These are phyloP conservation scores for Euwallacea fornicatus DNA, from an alignment of 1,140 invertebrate genomes.

Conservation along the genomic window DNA sequence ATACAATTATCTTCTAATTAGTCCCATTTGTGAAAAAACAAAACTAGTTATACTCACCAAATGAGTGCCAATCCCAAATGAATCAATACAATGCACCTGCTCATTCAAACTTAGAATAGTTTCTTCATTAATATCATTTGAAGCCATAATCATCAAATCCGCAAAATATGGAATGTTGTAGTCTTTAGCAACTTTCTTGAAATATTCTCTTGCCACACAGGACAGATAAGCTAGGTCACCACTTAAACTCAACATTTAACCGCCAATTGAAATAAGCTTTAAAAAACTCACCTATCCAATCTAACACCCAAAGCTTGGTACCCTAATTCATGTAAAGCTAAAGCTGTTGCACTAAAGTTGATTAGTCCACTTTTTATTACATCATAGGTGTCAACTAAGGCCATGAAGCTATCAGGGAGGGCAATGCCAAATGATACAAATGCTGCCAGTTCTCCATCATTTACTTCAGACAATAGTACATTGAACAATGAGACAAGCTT, in stretches of 20 bases:
- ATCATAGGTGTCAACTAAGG: conserved; percentile 98
- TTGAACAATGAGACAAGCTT: conserved; percentile 71
- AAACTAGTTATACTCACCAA: conserved; percentile 59
- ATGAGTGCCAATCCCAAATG: conserved; percentile 90
- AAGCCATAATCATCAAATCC: conserved; percentile 89
- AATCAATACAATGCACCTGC: conserved; percentile 94
- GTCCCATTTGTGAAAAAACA: no score
- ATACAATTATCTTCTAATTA: no score
- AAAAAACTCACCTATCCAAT: conserved; percentile 65
- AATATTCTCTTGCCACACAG: conserved; percentile 76
- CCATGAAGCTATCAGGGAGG: conserved; percentile 92
- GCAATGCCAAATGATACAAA: conserved; percentile 95
- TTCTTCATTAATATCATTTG: conserved; percentile 99
- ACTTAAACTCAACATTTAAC: conserved; percentile 56
- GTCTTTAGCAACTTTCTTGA: conserved; percentile 74
- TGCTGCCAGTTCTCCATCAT: conserved; percentile 88
- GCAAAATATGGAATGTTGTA: conserved; percentile 86
- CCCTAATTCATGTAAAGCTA: conserved; percentile 89
- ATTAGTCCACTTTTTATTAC: conserved; percentile 95
- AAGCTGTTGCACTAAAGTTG: conserved; percentile 95
- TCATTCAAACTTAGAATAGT: conserved; percentile 97
- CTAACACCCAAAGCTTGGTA: conserved; percentile 89
- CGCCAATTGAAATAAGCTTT: not conserved
- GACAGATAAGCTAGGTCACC: conserved; percentile 97
- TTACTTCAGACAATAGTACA: conserved; percentile 78